Evolutionary conservation across 2,113 vertebrate species (phyloP).

Genomic region (Athene cunicularia): DNA sequence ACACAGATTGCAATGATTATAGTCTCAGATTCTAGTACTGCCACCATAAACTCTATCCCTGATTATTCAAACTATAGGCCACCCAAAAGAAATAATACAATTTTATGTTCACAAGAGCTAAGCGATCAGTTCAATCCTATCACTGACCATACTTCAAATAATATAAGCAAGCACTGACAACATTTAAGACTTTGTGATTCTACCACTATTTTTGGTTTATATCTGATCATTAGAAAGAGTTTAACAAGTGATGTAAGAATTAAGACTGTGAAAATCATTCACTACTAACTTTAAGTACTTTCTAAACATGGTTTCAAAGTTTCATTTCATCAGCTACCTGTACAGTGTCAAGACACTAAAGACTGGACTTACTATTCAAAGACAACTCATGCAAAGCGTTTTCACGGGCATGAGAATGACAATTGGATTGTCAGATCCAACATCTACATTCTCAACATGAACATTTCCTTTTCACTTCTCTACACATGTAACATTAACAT

Average conservation of each 20-base stretch:
- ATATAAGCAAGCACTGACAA: background rate
- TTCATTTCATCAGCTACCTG: background rate
- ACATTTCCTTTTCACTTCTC: background rate
- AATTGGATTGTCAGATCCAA: background rate
- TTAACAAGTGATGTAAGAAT: background rate
- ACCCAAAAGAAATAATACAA: background rate
- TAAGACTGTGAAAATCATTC: background rate
- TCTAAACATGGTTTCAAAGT: background rate
- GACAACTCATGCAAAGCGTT: background rate
- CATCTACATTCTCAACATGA: background rate
- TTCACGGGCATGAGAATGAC: background rate
- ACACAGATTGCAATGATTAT: background rate
- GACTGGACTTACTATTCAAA: background rate
- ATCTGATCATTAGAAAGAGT: background rate
- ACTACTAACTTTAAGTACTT: background rate
- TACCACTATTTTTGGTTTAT: background rate
- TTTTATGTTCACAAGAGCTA: background rate
- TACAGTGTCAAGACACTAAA: background rate
- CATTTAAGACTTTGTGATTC: background rate
- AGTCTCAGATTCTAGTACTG: background rate
- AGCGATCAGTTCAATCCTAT: background rate
- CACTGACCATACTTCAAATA: background rate
- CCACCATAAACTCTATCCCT: background rate
- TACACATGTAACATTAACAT: background rate
- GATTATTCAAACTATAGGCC: background rate